Conservation (phyloP, 2,888 invertebrate species). For the Hedya salicella region DNA sequence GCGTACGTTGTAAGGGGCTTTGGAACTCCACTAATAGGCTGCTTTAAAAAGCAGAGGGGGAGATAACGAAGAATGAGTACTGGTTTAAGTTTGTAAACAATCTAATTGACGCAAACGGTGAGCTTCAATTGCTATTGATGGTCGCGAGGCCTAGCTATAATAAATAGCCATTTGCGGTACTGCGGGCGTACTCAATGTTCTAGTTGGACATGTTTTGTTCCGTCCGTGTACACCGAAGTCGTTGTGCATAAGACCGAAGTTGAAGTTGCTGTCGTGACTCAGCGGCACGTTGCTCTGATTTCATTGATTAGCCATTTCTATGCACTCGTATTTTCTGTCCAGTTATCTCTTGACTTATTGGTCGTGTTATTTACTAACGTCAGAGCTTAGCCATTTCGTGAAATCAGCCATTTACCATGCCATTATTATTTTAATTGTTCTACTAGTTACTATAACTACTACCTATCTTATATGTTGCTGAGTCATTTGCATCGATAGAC, state of each 20-base stretch:
- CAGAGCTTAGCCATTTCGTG: slow-evolving; percentile 14
- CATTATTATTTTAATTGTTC: slow-evolving; percentile 8
- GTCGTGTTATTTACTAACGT: slow-evolving; percentile 17
- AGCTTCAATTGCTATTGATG: slow-evolving; percentile 37
- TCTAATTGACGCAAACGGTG: slow-evolving; percentile 36
- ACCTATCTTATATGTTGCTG: too few species aligned
- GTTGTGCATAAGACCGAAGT: not conserved
- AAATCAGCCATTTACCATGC: slow-evolving; percentile 13
- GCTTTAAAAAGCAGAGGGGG: slow-evolving; percentile 24
- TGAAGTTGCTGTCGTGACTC: slow-evolving; percentile 35
- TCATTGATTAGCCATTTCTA: slow-evolving; percentile 37
- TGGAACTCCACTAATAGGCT: too few species aligned
- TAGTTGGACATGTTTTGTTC: slow-evolving; percentile 15
- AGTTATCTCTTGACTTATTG: slow-evolving; percentile 25
- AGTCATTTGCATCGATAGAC: too few species aligned
- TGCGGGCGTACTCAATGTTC: slow-evolving; percentile 13
- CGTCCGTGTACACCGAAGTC: slow-evolving; percentile 21
- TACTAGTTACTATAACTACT: too few species aligned
- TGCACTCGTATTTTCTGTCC: slow-evolving; percentile 11
- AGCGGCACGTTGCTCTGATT: slow-evolving; percentile 39
- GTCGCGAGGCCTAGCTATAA: slow-evolving; percentile 2
- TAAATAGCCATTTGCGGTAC: slow-evolving; percentile 20
- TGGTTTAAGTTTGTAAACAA: slow-evolving; percentile 40
- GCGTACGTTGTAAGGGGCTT: not conserved
- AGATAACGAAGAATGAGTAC: slow-evolving; percentile 33